phyloP scores from a whole-genome alignment of 2,888 invertebrate genomes.

The Agelastica alni region DNA sequence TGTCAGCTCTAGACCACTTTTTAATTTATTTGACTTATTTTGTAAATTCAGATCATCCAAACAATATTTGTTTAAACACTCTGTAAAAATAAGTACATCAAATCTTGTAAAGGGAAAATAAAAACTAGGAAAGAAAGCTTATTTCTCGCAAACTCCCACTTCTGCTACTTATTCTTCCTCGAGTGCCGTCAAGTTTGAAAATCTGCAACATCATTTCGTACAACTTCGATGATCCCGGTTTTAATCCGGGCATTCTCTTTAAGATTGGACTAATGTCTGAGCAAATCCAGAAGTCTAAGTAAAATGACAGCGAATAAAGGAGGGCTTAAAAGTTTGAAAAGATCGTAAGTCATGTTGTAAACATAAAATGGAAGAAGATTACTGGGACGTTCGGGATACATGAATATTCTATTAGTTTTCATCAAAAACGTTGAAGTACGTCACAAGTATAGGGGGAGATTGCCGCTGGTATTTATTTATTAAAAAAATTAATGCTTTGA shows the following conservation, averaged over 20 bases:
- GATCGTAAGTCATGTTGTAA: conserved; percentile 16
- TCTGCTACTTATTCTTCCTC: neutral
- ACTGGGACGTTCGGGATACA: neutral
- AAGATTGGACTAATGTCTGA: conserved; percentile 8
- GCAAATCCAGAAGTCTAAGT: conserved; percentile 11
- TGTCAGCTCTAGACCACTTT: too few relatives aligned
- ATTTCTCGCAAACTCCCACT: neutral
- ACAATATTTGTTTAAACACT: too few relatives aligned
- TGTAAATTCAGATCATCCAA: too few relatives aligned
- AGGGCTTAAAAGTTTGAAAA: conserved; percentile 9
- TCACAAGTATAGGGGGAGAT: too few relatives aligned
- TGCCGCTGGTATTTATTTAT: too few relatives aligned
- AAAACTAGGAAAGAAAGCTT: too few relatives aligned
- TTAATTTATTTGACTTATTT: too few relatives aligned
- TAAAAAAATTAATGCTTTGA: too few relatives aligned
- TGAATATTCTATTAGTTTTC: conserved; percentile 1
- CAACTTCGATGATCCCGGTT: neutral
- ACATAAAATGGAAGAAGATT: conserved; percentile 10
- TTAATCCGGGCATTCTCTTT: conserved; percentile 1
- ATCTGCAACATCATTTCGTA: conserved; percentile 5
- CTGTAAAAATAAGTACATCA: too few relatives aligned
- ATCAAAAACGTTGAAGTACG: too few relatives aligned
- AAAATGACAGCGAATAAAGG: neutral
- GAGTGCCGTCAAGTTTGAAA: neutral
- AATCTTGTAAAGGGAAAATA: too few relatives aligned